Evolutionary conservation across 1,140 invertebrate genomes (phyloP), one percentile per base, ranked within the genome.

Genomic region (Andrena cerasifolii): DNA sequence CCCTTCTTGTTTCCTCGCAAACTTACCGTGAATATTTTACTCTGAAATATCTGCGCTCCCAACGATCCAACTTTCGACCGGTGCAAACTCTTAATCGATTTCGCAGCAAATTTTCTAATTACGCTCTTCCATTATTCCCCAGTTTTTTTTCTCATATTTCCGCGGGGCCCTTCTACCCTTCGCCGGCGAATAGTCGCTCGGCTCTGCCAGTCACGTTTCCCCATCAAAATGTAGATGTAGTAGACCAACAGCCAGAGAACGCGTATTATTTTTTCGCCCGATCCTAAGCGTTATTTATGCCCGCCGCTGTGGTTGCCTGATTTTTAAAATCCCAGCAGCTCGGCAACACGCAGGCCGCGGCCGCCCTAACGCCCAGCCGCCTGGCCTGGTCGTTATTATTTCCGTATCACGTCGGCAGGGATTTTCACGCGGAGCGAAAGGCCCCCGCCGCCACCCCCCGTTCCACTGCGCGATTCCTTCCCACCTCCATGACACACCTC

Each of bases 201-300:
- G 51, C 45, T 40, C 56, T 56, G 77, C 56, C 56, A 78, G 79
- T 80, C 75, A 80, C 75, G 79, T 80, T 80, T 80, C 78, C 70
- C 49, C 70, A 53, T 74, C 59, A 79, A 61, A 43, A 45, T 59
- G 43, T 63, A 78, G 75, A 78, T 62, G 45, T 31, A 72, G 66
- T 16, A 40, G 36, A 77, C 49, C 49, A 31, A 70, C 62, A 54
- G n/a, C 28, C 58, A 26, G 65, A 62, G 31, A 65, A 78, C 62
- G 36, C 36, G 78, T 80, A 81, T 77, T 56, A 65, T 67, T 66
- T 70, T 82, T 36, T 49, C 47, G 45, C 7, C 26, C 26, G 43
- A 47, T 59, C 49, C 72, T 36, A 72, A 43, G 47, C 71, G 66
- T 78, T 78, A 81, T 78, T 82, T 82, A 82, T 66, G 68, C 47